These are phyloP conservation scores for Diceros bicornis DNA, from an alignment of 2,797 vertebrate species.

Conservation along the genomic window DNA sequence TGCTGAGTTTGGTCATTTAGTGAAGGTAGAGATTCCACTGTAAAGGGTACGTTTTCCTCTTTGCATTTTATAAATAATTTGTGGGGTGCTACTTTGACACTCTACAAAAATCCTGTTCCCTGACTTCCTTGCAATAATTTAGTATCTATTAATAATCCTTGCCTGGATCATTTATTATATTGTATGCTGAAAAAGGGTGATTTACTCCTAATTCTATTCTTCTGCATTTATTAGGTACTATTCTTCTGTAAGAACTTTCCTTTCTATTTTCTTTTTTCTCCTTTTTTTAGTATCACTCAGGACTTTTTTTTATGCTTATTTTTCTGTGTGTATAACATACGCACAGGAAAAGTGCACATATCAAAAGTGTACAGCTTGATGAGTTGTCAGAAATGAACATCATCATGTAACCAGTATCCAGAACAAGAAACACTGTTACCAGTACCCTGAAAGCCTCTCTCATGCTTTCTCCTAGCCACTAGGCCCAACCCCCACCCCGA, in stretches of 20 bases:
- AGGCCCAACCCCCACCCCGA: not conserved
- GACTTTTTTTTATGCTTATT: conserved; percentile 1
- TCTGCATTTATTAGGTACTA: not conserved
- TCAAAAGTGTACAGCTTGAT: not conserved
- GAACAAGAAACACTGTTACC: conserved; percentile 3
- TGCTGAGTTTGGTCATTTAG: conserved; percentile 8
- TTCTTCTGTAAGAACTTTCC: not conserved
- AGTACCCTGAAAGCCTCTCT: not conserved
- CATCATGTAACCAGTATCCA: not conserved
- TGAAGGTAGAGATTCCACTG: not conserved
- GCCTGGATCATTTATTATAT: not conserved
- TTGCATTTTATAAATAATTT: not conserved
- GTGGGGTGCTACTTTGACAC: not conserved
- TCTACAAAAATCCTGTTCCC: not conserved
- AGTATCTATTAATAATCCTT: not conserved
- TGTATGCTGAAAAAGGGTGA: not conserved
- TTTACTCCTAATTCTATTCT: not conserved
- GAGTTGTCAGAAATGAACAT: not conserved
- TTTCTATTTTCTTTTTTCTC: not conserved
- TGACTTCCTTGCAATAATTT: not conserved
- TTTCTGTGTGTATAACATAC: not conserved
- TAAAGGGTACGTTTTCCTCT: conserved; percentile 4
- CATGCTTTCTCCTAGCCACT: not conserved
- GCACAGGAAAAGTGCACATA: not conserved
- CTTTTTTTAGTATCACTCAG: not conserved